Evolutionary conservation across 2,113 vertebrate species (phyloP), one percentile per base, ranked within the genome.

Genomic region (Tympanuchus pallidicinctus): DNA sequence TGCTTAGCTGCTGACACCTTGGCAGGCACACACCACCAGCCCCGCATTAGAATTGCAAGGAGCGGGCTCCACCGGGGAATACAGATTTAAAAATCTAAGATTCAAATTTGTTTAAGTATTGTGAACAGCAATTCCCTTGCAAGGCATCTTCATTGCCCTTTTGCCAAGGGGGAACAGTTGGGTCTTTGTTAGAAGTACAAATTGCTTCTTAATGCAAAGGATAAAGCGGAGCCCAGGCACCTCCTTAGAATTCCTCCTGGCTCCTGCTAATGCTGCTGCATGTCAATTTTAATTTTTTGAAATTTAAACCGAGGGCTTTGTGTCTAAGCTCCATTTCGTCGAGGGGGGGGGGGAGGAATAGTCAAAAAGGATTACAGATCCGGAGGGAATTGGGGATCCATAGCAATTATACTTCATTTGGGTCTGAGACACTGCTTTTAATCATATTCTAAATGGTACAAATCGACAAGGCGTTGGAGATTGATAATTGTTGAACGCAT

Each of bases 281-380:
- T 98, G 98, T 98, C 98, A 98, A 98, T 98, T 98, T 98, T 98
- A 98, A 98, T 98, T 98, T 97, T 98, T 97, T 98, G 97, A 98
- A 98, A 98, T 98, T 98, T 98, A 98, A 98, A 98, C 96, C 34
- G 36, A 97, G 97, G 95, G 97, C 97, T 98, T 98, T 98, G 97
- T 97, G 95, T 95, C 97, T 98, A 98, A 98, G 97, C 97, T 97
- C 96, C 93, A 95, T 97, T 98, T 98, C 93, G 47, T 97, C 36
- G n/a, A 96, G 97, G 97, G 89, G 87, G 27, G 96, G 95, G 90
- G 96, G 95, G 95, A 96, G 97, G 96, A 98, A 98, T 95, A 98
- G 97, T 98, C 97, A 97, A 89, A 97, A 97, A 98, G 97, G 97
- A 98, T 98, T 98, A 98, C 40, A 9, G 83, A 84, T 94, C 97